phyloP scores from a whole-genome alignment of 2,797 vertebrate genomes.

The Falco biarmicus region DNA sequence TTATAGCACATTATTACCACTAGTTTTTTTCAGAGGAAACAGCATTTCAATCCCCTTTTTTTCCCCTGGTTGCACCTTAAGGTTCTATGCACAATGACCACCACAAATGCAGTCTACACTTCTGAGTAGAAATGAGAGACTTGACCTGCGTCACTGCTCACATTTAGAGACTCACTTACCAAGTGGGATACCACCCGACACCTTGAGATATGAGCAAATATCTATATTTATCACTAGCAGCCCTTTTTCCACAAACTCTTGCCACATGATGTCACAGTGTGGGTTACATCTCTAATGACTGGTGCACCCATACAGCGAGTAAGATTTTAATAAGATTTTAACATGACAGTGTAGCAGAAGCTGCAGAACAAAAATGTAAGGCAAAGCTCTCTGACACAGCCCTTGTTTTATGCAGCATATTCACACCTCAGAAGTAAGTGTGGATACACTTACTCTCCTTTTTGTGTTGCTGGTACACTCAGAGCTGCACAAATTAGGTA shows the following conservation, averaged over 20 bases:
- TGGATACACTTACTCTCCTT: background rate
- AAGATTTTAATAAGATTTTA: background rate
- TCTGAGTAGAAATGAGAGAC: slow-evolving; percentile 22
- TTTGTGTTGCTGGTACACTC: background rate
- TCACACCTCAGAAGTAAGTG: background rate
- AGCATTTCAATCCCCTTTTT: background rate
- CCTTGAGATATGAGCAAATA: slow-evolving; percentile 24
- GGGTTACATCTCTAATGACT: background rate
- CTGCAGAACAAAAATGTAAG: background rate
- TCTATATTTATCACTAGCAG: slow-evolving; percentile 46
- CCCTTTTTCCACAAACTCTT: slow-evolving; percentile 9
- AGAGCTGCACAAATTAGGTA: background rate
- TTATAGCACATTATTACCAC: background rate
- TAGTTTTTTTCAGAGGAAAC: background rate
- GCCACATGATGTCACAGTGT: slow-evolving; percentile 3
- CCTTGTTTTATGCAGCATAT: background rate
- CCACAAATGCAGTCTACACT: background rate
- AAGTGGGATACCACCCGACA: background rate
- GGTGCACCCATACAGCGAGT: background rate
- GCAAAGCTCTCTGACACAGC: background rate
- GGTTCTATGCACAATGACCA: background rate
- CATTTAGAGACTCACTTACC: slow-evolving; percentile 39
- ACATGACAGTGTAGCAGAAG: background rate
- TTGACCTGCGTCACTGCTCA: background rate
- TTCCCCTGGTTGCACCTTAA: background rate